Base-by-base conservation (phyloP, 2,888 invertebrate species). In the Calameuta pallipes region DNA sequence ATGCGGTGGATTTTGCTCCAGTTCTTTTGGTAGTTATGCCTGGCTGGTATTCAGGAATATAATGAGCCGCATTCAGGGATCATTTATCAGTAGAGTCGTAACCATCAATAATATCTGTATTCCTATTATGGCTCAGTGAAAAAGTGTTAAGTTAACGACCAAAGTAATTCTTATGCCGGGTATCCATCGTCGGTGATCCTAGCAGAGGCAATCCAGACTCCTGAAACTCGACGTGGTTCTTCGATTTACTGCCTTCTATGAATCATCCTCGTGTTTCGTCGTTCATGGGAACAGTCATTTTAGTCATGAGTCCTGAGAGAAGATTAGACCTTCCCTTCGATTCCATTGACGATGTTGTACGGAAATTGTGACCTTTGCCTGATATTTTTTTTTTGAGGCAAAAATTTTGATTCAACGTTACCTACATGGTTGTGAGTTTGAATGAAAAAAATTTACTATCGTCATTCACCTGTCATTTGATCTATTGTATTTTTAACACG, bases 71-170 rank as follows among this genome's bases (percentile, higher is more conserved):
- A 23, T 56, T 56, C 15, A 23, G 23, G 23, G 9, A 56, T 56
- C 56, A 56, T 56, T 56, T 56, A 23, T 56, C 56, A 71, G 31
- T 71, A 15, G 34, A 71, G 71, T 31, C 34, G 13, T 34, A 15
- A 71, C 71, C n/a, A 71, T 71, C 71, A 71, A 15, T 34, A 34
- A 71, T 71, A 71, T 30, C 11, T 30, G 71, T 30, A 71, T 71
- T 71, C 34, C 34, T 34, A 71, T 34, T 34, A 56, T 56, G 56
- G 23, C 56, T 56, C 56, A 2, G 56, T 56, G 56, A 56, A 56
- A 56, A 56, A 56, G 56, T 56, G 15, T 56, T 56, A 23, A 56
- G 56, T 56, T 56, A 56, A 56, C 23, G 56, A 56, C 56, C 56
- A 56, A 56, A 56, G 56, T 56, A 56, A 56, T 56, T 56, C 56